Evolutionary conservation across 2,113 vertebrate species (phyloP), one percentile per base, ranked within the genome.

Genomic region (Microcebus jonahi): DNA sequence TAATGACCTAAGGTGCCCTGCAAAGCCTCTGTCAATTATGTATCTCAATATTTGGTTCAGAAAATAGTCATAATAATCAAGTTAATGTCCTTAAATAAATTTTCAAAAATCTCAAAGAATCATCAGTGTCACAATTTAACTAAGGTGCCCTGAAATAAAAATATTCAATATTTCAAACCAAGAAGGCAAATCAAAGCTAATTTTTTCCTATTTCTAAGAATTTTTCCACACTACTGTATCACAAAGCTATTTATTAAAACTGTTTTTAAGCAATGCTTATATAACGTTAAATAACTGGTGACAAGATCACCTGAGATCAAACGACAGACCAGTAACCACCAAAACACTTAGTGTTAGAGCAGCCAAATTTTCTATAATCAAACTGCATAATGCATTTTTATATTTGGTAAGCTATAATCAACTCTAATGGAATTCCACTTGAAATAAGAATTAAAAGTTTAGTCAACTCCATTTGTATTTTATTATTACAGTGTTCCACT

Each of bases 371-470:
- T 94, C 55, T 79, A 29, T 13, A 91, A 42, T 67, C 50, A 94
- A 89, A 76, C 0, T 68, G 36, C 77, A 77, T 65, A 4, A 59
- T n/a, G 13, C 9, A 76, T 81, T 96, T 95, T 91, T 20, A 27
- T 76, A 84, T 48, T 45, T 94, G 34, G 55, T 10, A 55, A 93
- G 48, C 57, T 84, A 76, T 27, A 88, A 36, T 68, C 36, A 63
- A 39, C 36, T 96, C 45, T 92, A 65, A 94, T 1, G 23, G 63
- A 92, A 90, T 92, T 93, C 21, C 7, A 87, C 31, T 97, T 94
- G 25, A 95, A 79, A 63, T 31, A 36, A 14, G n/a, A 96, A 94
- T 36, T 73, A 90, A 96, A 96, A 77, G 61, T 91, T 93, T 63
- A 79, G 50, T 53, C 27, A 91, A 81, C 2, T 68, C 36, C 42